Base-by-base conservation (phyloP, 2,797 vertebrate genomes). In the Pogoniulus pusillus region DNA sequence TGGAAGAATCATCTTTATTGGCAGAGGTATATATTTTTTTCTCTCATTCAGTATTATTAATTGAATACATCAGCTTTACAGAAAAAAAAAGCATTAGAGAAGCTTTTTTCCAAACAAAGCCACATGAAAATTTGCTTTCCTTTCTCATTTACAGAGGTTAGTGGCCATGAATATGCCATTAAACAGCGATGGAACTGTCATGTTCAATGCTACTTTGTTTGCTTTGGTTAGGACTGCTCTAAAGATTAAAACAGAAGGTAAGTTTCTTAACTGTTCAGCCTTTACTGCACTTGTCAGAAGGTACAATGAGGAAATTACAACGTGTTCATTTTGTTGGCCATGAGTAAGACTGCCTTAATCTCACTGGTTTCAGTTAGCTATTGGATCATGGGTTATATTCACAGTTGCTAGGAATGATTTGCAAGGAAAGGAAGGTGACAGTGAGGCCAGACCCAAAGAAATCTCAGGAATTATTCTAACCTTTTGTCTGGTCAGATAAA, bases 121-220 rank as follows among this genome's bases (percentile, higher is more conserved):
- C 2, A 0, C 9, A 12, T 49, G 22, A 73, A 55, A 49, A 79
- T 78, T 63, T 84, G 19, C 60, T 90, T 74, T 91, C 37, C 45
- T 73, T 89, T 95, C 92, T 91, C 73, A 62, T 94, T 97, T 96
- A 66, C 97, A 99, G 99, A 98, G 99, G 94, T 97, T 99, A 89
- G 99, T 99, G 79, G 99, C 99, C 93, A 99, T 99, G 99, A 99
- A 99, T 97, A 99, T 99, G 99, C 99, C 99, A 59, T 98, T 99
- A 57, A 99, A 99, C 97, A 99, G 98, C 47, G 99, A 99, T 4
- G 99, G 99, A 89, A 99, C 98, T 0, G 98, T 99, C 94, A 99
- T 99, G 99, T 99, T 99, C 95, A 99, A 99, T 10, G 99, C 99
- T 85, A 99, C 99, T 35, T 96, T 99, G 79, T 99, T 99, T 97